Evolutionary conservation across 2,113 vertebrate species (phyloP).

Genomic region (Podarcis cretensis): DNA sequence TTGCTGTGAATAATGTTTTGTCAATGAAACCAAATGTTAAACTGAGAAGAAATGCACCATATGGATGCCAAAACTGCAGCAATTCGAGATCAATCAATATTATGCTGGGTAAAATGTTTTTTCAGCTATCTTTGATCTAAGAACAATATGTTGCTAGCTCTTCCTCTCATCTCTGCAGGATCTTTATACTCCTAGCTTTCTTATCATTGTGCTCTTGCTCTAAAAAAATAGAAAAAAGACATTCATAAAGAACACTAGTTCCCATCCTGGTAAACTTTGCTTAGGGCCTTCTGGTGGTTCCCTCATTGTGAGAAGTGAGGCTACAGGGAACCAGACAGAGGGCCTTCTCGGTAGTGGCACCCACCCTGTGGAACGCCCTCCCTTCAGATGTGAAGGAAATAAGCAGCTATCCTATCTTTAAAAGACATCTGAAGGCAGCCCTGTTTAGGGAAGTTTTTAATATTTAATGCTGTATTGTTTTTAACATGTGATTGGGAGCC

Average conservation of each 20-base stretch:
- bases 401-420: no score
- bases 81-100: slow-evolving; percentile 16
- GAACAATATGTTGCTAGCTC: not conserved
- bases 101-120: not conserved
- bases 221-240: not conserved
- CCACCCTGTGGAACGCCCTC: no score
- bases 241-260: not conserved
- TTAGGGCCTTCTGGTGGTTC: not conserved
- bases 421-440: no score
- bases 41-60: not conserved
- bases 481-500: no score
- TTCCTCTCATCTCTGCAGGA: not conserved
- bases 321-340: no score
- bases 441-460: no score
- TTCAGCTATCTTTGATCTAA: slow-evolving; percentile 1
- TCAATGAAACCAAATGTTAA: not conserved
- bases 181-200: slow-evolving; percentile 12
- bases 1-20: not conserved
- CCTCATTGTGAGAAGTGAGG: no score
- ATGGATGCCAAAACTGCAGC: not conserved
- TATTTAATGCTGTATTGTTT: no score
- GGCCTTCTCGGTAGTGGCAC: no score
- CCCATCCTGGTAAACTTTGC: slow-evolving; percentile 10
- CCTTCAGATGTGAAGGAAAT: no score
- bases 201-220: not conserved